These are phyloP conservation scores for Callospermophilus lateralis DNA, from an alignment of 2,113 vertebrate genomes.

Conservation along the genomic window DNA sequence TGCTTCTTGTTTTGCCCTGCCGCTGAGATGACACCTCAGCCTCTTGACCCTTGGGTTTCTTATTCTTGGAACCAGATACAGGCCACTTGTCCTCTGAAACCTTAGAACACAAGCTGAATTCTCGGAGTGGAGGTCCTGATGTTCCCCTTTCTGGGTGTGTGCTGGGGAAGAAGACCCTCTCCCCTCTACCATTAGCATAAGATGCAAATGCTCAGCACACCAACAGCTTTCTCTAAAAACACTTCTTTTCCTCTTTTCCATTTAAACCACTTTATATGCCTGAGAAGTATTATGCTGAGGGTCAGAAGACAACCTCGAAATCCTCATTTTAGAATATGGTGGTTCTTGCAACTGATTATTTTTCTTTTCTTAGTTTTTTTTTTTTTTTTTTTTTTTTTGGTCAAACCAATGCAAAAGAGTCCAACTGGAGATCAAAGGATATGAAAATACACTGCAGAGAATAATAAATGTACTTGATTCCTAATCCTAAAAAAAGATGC, in stretches of 20 bases:
- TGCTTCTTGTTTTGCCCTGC: neutral
- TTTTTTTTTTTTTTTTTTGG: neutral
- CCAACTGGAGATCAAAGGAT: neutral
- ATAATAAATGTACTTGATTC: neutral
- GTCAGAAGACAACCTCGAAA: neutral
- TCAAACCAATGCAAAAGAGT: neutral
- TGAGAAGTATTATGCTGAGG: neutral
- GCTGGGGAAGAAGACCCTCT: neutral
- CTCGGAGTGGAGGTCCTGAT: neutral
- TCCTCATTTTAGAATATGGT: neutral
- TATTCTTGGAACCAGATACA: neutral
- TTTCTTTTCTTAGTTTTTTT: neutral
- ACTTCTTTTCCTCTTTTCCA: neutral
- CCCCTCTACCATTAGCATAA: rapidly evolving
- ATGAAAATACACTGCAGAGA: conserved; percentile 1
- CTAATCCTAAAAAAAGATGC: neutral
- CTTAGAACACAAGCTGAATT: neutral
- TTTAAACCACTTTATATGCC: neutral
- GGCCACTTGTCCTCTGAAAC: neutral
- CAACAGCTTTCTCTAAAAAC: neutral
- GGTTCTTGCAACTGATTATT: neutral
- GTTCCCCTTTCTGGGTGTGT: neutral
- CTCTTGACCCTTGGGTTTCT: neutral
- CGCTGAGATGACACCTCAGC: neutral
- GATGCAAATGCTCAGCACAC: neutral